Evolutionary conservation across 2,888 invertebrate genomes (phyloP), one percentile per base, ranked within the genome.

Genomic region (Pyrrhia umbra): DNA sequence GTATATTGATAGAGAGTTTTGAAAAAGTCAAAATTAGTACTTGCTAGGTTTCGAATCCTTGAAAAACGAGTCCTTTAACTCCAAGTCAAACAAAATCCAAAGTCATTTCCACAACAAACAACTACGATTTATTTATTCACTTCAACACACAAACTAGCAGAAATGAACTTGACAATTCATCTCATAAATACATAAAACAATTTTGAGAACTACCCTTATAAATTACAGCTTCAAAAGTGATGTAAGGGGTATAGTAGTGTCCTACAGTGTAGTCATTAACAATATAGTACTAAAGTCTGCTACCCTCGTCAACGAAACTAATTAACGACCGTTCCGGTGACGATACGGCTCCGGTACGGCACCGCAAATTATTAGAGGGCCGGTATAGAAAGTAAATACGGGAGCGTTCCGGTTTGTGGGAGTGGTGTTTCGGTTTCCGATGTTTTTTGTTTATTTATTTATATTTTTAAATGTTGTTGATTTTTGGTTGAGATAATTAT

Each of bases 231-330:
- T 70, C 52, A 75, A 65, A 75, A 73, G 45, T 64, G 54, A 62
- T 54, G 55, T 39, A 52, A 40, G 9, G 37, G 30, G 47, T 43
- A 68, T 18, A 16, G 10, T 9, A 42, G 34, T 72, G 61, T 77
- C 49, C 51, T 25, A 65, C 37, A 13, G 56, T 49, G 49, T 37
- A 69, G 50, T 55, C 74, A 79, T 79, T 79, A 68, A 77, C 77
- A 74, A 70, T 70, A 68, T 68, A 74, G 51, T 60, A 71, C 61
- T 61, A 47, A 47, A 59, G 66, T 47, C 55, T 46, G 23, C 4
- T 42, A 75, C 75, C 77, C 75, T 79, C 72, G 78, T 79, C 79
- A 79, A 51, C 60, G 45, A 66, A 77, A 80, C 72, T 79, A 79
- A 79, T 79, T 79, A 79, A 75, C 72, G 67, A 47, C 45, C 68